Evolutionary conservation across 1,140 invertebrate species (phyloP).

Genomic region (Drosophila insularis): DNA sequence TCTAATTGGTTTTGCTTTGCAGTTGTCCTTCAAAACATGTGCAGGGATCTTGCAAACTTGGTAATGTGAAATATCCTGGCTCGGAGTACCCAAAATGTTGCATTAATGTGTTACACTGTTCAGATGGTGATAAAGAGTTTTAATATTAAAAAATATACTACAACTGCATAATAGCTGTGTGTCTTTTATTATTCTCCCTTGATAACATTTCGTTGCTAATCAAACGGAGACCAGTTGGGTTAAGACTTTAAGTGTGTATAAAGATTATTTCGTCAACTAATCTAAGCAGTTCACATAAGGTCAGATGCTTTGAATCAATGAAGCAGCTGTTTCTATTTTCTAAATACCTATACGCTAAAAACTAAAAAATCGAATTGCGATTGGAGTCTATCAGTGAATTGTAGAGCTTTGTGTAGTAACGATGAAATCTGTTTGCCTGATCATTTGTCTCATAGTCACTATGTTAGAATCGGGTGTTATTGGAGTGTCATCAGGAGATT

Average conservation of each 20-base stretch:
- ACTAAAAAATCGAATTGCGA: background rate
- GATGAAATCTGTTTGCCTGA: background rate
- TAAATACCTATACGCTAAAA: background rate
- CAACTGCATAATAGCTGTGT: no score
- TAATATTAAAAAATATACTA: background rate
- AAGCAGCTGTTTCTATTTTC: background rate
- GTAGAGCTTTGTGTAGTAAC: background rate
- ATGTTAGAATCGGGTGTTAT: background rate
- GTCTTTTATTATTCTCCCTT: no score
- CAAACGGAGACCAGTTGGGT: no score
- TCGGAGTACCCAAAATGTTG: slow-evolving; percentile 37
- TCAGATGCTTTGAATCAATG: background rate
- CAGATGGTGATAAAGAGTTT: slow-evolving; percentile 15
- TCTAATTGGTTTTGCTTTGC: background rate
- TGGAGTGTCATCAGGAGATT: background rate
- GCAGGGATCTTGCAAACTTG: background rate
- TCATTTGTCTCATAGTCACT: background rate
- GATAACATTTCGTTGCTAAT: no score
- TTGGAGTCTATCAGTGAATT: background rate
- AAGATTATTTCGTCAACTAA: background rate
- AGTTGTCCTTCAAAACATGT: slow-evolving; percentile 16
- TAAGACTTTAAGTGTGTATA: no score
- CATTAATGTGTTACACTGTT: slow-evolving; percentile 21
- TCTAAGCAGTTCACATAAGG: background rate
- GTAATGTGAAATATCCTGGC: slow-evolving; percentile 22